Conservation (phyloP, 1,140 invertebrate genomes). For the Portunus trituberculatus region DNA sequence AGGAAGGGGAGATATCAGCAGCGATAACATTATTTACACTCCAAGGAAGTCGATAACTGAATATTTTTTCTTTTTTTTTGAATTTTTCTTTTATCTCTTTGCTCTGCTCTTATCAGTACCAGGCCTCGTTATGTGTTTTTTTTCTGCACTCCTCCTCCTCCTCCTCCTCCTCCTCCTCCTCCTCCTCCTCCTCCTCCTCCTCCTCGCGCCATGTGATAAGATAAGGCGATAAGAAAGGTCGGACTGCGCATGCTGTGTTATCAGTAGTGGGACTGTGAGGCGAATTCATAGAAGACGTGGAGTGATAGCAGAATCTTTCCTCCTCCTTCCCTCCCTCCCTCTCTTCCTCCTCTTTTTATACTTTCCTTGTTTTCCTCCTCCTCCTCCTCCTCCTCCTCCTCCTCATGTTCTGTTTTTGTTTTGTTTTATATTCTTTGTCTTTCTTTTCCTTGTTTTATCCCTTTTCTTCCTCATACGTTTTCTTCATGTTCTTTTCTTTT, state of each 20-base stretch:
- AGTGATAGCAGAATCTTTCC: background rate
- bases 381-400: background rate
- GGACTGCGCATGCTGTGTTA: background rate
- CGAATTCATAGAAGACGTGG: background rate
- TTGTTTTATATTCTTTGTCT: too few species aligned
- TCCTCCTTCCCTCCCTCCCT: background rate
- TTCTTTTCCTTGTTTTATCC: background rate
- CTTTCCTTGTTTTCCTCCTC: background rate
- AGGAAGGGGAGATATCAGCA: background rate
- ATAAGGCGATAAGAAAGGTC: conserved; percentile 1
- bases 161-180: background rate
- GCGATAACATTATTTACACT: conserved; percentile 24
- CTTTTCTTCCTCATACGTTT: background rate
- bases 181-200: background rate
- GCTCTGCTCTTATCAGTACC: background rate
- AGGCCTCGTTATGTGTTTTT: background rate
- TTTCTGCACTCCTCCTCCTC: background rate
- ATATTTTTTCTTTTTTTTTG: background rate
- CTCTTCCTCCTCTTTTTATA: background rate
- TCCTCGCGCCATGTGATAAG: background rate
- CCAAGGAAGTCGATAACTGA: background rate
- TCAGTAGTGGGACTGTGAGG: background rate
- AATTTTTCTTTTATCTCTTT: conserved; percentile 1
- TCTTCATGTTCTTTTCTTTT: background rate
- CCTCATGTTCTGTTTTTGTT: background rate